A percentile compares a stretch with the other conserved stretches of the same genome.
Conservation (phyloP, 2,797 vertebrate genomes). For the Chelonia mydas region DNA sequence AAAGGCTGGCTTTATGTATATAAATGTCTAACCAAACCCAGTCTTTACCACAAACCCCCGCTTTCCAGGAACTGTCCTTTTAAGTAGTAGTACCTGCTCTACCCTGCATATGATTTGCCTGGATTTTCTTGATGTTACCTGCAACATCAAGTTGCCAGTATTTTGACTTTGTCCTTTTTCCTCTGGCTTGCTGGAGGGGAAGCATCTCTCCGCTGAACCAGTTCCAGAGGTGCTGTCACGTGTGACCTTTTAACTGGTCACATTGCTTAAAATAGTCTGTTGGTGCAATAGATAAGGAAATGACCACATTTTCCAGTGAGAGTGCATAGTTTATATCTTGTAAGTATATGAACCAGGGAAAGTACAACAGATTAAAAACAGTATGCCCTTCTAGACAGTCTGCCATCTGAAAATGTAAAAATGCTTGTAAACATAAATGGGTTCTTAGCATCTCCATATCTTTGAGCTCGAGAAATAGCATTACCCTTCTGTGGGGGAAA, state of each 20-base stretch:
- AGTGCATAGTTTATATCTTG: background rate
- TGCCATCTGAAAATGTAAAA: rapidly evolving
- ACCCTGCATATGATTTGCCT: background rate
- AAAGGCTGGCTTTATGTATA: background rate
- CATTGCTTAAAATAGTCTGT: background rate
- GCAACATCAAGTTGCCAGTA: background rate
- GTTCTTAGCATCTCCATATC: background rate
- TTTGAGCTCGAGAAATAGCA: background rate
- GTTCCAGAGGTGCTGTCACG: background rate
- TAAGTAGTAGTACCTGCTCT: background rate
- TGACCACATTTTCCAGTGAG: background rate
- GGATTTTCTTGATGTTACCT: background rate
- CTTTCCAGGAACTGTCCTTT: background rate
- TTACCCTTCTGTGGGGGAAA: background rate
- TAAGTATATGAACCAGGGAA: background rate
- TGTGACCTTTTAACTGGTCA: background rate
- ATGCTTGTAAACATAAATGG: background rate
- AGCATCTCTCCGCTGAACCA: background rate
- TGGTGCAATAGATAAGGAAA: background rate
- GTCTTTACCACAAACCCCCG: background rate
- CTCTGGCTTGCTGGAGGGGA: background rate
- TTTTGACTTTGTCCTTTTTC: background rate
- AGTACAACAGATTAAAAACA: background rate
- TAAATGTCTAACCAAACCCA: background rate
- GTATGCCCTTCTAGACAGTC: background rate